These are phyloP conservation scores for Lithophane ornitopus DNA, from an alignment of 2,888 invertebrate species.

Conservation along the genomic window DNA sequence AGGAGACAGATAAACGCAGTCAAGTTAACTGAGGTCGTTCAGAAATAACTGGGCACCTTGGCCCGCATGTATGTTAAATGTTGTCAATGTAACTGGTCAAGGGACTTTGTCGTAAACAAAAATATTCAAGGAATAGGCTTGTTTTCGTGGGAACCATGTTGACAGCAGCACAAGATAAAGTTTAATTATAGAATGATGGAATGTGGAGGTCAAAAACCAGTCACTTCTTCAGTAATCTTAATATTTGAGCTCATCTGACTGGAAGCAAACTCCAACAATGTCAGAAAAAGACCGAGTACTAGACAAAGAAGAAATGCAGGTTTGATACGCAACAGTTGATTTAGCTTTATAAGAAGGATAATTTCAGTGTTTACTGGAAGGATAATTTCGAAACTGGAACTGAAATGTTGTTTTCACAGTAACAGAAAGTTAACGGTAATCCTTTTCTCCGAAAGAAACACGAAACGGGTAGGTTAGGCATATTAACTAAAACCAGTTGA, in stretches of 20 bases:
- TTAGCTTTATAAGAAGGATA: not conserved
- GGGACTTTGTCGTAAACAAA: slow-evolving; percentile 45
- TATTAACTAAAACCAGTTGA: slow-evolving; percentile 3
- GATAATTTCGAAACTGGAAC: not conserved
- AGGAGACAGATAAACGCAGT: slow-evolving; percentile 33
- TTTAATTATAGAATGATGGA: not conserved
- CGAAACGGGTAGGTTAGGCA: not conserved
- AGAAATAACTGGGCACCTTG: slow-evolving; percentile 57
- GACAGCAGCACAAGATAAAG: not conserved
- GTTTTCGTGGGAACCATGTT: slow-evolving; percentile 3
- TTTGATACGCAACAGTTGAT: not conserved
- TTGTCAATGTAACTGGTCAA: slow-evolving; percentile 49
- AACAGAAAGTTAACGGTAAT: slow-evolving; percentile 7
- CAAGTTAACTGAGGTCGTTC: slow-evolving; percentile 46
- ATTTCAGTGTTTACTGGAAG: not conserved
- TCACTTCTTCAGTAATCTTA: not conserved
- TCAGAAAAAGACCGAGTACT: too few species aligned
- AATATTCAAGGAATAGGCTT: slow-evolving; percentile 21
- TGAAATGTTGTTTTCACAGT: not conserved
- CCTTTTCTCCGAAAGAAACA: not conserved
- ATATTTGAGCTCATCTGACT: not conserved
- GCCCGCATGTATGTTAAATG: slow-evolving; percentile 44
- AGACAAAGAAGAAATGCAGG: not conserved
- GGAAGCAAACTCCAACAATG: not conserved
- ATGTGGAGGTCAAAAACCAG: not conserved